phyloP scores from a whole-genome alignment of 2,113 vertebrate species.

The Phrynocephalus versicolor region DNA sequence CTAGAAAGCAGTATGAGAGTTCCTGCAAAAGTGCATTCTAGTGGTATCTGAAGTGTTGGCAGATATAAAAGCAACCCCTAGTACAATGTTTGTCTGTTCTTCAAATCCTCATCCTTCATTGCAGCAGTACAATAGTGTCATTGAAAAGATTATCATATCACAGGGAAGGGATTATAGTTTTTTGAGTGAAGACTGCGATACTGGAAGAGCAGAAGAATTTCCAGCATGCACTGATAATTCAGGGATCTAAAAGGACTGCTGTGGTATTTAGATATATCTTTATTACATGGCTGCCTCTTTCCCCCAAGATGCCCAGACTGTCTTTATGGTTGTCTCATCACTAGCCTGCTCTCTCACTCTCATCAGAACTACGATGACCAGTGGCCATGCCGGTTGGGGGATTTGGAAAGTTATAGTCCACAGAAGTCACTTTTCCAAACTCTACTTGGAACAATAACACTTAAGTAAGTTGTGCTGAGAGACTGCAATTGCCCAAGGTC shows the following conservation, averaged over 20 bases:
- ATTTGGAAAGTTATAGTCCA: no score
- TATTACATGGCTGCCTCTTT: not conserved
- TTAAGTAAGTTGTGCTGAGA: not conserved
- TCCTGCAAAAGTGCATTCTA: not conserved
- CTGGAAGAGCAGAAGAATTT: not conserved
- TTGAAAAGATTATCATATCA: constrained; percentile 11
- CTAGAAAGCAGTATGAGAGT: not conserved
- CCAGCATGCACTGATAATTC: not conserved
- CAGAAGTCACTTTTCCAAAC: no score
- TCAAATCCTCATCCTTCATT: not conserved
- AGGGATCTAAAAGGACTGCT: not conserved
- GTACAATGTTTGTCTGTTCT: not conserved
- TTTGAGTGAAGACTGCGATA: not conserved
- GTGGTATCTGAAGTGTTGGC: not conserved
- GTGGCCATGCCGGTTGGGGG: no score
- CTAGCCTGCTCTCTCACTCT: not conserved
- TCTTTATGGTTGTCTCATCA: not conserved
- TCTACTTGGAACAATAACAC: not conserved
- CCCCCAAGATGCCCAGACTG: not conserved
- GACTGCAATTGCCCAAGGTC: not conserved
- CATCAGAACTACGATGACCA: no score
- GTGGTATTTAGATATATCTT: not conserved
- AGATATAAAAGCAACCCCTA: not conserved
- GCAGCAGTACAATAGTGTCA: not conserved
- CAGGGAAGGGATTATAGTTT: not conserved